Evolutionary conservation across 2,113 vertebrate genomes (phyloP).

Genomic region (Mionectes macconnelli): DNA sequence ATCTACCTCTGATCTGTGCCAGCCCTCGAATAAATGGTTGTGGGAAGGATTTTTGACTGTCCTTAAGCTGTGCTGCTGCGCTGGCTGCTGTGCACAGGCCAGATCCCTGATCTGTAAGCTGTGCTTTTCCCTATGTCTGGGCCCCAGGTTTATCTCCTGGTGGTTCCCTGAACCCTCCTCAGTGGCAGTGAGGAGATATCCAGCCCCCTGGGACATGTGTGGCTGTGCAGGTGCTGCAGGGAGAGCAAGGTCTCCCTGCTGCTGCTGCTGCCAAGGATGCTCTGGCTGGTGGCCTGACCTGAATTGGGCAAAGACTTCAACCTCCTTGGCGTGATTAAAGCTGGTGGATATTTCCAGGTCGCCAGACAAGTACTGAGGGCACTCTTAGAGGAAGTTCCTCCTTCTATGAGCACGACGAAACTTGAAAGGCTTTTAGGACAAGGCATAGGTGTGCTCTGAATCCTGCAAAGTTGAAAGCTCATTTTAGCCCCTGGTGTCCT

Average conservation of each 20-base stretch:
- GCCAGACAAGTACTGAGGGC: background rate
- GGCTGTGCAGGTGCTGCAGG: background rate
- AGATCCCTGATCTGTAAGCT: background rate
- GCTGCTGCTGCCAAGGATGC: background rate
- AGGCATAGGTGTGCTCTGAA: background rate
- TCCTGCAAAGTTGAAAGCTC: background rate
- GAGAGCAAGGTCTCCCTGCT: no score
- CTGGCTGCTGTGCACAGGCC: background rate
- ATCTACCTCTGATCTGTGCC: background rate
- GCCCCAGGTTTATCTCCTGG: background rate
- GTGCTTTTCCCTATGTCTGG: background rate
- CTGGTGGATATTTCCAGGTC: background rate
- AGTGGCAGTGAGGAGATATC: fast-evolving
- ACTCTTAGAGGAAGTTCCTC: background rate
- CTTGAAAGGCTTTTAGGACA: background rate
- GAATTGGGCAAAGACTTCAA: background rate
- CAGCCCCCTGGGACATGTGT: background rate
- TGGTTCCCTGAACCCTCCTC: background rate
- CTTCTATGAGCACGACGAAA: background rate
- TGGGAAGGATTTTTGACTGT: background rate
- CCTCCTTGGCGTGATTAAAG: background rate
- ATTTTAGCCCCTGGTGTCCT: background rate
- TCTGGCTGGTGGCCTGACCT: background rate
- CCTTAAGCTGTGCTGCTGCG: background rate
- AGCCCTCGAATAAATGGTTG: background rate